Evolutionary conservation across 2,888 invertebrate genomes (phyloP), one percentile per base, ranked within the genome.

Genomic region (Penaeus monodon): DNA sequence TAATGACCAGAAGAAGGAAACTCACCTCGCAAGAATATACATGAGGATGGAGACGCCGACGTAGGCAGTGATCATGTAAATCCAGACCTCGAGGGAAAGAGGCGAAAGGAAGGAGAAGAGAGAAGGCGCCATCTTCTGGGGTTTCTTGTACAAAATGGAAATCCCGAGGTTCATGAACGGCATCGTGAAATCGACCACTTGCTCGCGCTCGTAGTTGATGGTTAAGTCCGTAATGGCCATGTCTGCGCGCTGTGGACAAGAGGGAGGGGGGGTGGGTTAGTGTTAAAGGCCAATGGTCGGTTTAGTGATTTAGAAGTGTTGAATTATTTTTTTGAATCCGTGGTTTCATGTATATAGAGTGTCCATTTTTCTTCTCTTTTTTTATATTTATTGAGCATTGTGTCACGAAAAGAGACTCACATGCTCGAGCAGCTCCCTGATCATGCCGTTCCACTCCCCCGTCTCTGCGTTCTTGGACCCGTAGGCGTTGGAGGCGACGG

Each of bases 41-140:
- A 98, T 94, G 81, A 96, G 94, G 33, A 96, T 93, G 8, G 97
- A 96, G 1, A 97, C 96, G 24, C 96, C 94, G 64, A 96, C 93
- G 91, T 96, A 97, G 0, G 97, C 96, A 24, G 95, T 94, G 1
- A 96, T 95, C 91, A 99, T 94, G 93, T 95, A 96, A 38, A 96
- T 92, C 97, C 97, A 98, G 1, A 97, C 97, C 91, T 95, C 95
- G 33, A 94, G 93, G 0, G 97, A 96, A 92, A 99, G 96, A 0
- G 98, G 98, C 22, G 96, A 96, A 92, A 98, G 94, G 92, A 99
- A 99, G 2, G 98, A 97, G 92, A 98, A 98, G 14, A 98, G 93
- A 91, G 96, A 84, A 10, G 89, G 89, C 0, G 97, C 95, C 91
- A 96, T 95, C 91, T 96, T 96, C 88, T 94, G 95, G 0, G 98